Percentiles rank a stretch among this genome's conserved stretches.
These are phyloP conservation scores for Varanus salvator DNA, from an alignment of 2,113 vertebrate species.

Conservation along the genomic window DNA sequence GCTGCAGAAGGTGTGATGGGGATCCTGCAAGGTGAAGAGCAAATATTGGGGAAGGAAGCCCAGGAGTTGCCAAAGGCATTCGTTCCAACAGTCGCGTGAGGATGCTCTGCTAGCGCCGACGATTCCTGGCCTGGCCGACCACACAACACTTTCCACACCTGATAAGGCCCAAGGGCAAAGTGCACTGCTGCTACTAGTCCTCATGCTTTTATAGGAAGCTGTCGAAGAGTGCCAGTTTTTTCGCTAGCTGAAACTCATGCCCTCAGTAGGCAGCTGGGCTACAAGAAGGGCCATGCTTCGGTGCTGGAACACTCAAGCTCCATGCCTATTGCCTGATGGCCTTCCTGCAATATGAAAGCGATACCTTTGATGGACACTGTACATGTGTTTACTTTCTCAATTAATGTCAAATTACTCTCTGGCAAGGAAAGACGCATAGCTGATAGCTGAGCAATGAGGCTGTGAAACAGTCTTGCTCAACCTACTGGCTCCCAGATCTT, in stretches of 20 bases:
- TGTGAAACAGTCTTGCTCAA: too few relatives aligned
- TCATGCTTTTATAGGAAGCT: neutral
- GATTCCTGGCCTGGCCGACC: neutral
- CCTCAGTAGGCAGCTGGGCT: neutral
- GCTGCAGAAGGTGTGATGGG: constrained; percentile 54
- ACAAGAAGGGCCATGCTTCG: neutral
- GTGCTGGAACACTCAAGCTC: neutral
- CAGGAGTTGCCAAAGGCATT: neutral
- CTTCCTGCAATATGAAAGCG: neutral
- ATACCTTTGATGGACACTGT: neutral
- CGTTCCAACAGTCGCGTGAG: neutral
- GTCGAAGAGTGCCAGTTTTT: neutral
- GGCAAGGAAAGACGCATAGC: too few relatives aligned
- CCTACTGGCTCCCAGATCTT: too few relatives aligned
- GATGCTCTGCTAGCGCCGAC: neutral
- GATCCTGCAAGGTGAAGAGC: constrained; percentile 58
- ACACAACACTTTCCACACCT: neutral
- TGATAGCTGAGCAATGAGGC: neutral
- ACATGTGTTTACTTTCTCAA: too few relatives aligned
- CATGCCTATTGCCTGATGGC: neutral
- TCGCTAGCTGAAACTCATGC: neutral
- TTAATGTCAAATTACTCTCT: neutral
- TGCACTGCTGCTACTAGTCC: neutral
- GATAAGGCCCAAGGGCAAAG: constrained; percentile 19
- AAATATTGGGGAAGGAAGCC: neutral